Evolutionary conservation across 2,113 vertebrate species (phyloP).

Genomic region (Tyrannus savana): DNA sequence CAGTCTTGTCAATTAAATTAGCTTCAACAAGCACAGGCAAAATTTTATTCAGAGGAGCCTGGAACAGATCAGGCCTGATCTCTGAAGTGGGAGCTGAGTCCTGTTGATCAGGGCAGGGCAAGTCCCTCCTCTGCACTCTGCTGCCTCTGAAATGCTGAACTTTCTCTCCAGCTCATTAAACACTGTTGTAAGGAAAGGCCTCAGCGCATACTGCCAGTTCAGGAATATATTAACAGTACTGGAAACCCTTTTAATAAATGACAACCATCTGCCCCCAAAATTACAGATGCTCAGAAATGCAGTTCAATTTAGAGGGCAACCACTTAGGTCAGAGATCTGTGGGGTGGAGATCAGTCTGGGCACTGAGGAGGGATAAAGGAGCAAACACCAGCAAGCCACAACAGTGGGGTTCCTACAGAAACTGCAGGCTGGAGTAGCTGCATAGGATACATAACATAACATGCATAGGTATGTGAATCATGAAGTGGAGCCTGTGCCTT

Average conservation of each 20-base stretch:
- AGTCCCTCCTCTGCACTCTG: background rate
- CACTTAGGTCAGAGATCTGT: background rate
- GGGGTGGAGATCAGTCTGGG: background rate
- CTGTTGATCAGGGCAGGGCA: background rate
- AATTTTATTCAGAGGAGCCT: background rate
- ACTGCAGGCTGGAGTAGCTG: background rate
- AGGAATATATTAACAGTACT: background rate
- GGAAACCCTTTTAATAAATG: background rate
- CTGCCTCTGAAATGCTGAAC: background rate
- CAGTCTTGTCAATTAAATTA: background rate
- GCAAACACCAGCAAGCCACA: background rate
- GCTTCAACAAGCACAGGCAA: background rate
- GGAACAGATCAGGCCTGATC: background rate
- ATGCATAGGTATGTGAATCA: background rate
- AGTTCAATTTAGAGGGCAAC: background rate
- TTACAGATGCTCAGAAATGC: background rate
- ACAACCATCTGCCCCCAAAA: background rate
- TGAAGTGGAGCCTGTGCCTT: background rate
- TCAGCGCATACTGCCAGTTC: background rate
- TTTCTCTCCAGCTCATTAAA: background rate
- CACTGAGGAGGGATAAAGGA: background rate
- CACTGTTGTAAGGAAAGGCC: background rate
- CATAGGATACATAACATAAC: no score
- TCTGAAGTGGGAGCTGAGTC: background rate
- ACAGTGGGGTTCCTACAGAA: background rate